Base-by-base conservation (phyloP, 2,888 invertebrate genomes). In the Cheiracanthium punctorium region DNA sequence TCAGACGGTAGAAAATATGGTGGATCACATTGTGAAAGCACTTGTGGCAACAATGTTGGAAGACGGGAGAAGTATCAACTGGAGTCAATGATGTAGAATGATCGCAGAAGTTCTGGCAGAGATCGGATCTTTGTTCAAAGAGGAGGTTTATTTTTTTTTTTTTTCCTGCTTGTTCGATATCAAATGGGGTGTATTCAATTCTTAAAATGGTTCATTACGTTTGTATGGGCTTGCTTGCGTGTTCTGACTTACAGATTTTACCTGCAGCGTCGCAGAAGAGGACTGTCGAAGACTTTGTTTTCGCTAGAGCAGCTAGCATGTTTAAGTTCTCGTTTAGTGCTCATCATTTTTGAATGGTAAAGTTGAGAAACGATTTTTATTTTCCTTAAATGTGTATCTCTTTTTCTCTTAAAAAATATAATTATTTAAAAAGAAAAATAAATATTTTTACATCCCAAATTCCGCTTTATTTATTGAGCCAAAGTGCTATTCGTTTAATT, bases 61-160 rank as follows among this genome's bases (percentile, higher is more conserved):
- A 85, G 74, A 58, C 10, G 29, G 69, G 73, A 33, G 74, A 79
- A 85, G 84, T 85, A 85, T 85, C 84, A 85, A 85, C 84, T 65
- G 69, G 80, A 85, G 84, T 85, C 84, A 85, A 85, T 85, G 84
- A 85, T 74, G 79, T 85, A 74, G 84, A 85, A 85, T 85, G 77
- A 85, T 85, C 84, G 72, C 67, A 64, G 33, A 58, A 52, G 37
- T 73, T 58, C 52, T 41, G 32, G 67, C 20, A 58, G 72, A 32
- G 28, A 72, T 52, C 41, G 43, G 37, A 30, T 29, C 33, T 71
- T 69, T 32, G 1, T n/a, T 20, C 20, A 37, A n/a, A n/a, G 28
- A 17, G 52, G 58, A 71, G 71, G 65, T 32, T 41, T 33, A 17
- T 33, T 24, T 58, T 58, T 58, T 77, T 77, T 79, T n/a, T n/a